Percentiles rank a stretch among this genome's conserved stretches.
These are phyloP conservation scores for Sitobion miscanthi DNA, from an alignment of 1,140 invertebrate genomes.

Conservation along the genomic window DNA sequence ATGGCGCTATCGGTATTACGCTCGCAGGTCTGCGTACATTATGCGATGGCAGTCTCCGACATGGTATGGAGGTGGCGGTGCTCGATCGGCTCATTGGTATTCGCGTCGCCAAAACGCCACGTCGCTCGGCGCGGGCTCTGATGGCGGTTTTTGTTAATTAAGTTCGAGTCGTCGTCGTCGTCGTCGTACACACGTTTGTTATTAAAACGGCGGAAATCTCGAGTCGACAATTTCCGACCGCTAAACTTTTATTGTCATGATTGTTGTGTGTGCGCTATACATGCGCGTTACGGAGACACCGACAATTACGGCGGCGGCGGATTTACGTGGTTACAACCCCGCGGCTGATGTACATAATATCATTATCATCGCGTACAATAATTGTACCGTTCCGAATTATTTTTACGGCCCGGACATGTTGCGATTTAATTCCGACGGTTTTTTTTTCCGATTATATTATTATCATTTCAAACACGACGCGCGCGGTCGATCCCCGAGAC, in stretches of 20 bases:
- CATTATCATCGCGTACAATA: neutral
- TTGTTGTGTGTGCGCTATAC: constrained; percentile 56
- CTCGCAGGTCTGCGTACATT: too few relatives aligned
- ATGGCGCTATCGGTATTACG: too few relatives aligned
- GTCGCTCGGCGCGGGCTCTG: neutral
- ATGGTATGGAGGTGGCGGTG: too few relatives aligned
- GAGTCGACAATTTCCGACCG: constrained; percentile 46
- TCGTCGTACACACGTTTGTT: constrained; percentile 29
- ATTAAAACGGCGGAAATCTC: constrained; percentile 47
- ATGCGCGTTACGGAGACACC: neutral
- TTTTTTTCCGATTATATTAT: neutral
- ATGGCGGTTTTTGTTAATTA: constrained; percentile 44
- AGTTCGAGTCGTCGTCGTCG: neutral
- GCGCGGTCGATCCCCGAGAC: too few relatives aligned
- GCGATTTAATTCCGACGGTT: neutral
- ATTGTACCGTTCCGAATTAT: neutral
- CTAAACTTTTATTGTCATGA: constrained; percentile 46
- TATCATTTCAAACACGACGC: too few relatives aligned
- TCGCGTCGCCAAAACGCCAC: constrained; percentile 1
- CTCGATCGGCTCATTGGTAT: constrained; percentile 28
- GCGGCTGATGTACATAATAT: neutral
- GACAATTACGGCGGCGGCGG: neutral
- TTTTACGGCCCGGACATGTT: neutral
- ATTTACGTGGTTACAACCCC: constrained; percentile 28
- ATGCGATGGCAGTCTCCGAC: too few relatives aligned